Conservation (phyloP, 2,113 vertebrate genomes). For the Montifringilla adamsi region DNA sequence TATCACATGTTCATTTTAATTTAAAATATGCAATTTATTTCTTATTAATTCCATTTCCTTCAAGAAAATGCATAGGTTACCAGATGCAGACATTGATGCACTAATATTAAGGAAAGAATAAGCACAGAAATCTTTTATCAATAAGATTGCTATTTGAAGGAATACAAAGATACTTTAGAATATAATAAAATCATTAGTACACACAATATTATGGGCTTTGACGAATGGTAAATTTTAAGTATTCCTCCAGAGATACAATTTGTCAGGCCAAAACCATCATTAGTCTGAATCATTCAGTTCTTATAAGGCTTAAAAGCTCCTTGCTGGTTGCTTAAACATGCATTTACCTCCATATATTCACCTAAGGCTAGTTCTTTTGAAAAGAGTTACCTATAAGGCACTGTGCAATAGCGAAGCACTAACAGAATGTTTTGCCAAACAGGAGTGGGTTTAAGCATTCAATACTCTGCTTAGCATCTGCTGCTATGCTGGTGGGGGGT, state of each 20-base stretch:
- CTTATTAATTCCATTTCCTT: conserved; percentile 68
- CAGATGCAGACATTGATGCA: neutral
- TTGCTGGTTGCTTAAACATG: neutral
- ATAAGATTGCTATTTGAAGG: neutral
- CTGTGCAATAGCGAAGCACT: neutral
- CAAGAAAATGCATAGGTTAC: neutral
- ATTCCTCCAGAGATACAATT: neutral
- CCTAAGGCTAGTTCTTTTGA: neutral
- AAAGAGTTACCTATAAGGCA: neutral
- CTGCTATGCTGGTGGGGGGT: neutral
- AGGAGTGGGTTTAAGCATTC: neutral
- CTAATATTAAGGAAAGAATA: neutral
- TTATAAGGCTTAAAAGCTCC: neutral
- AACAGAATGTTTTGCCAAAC: neutral
- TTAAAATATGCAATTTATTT: conserved; percentile 69
- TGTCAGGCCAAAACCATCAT: neutral
- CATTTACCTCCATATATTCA: neutral
- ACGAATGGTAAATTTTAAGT: neutral
- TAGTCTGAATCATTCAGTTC: neutral
- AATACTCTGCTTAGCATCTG: neutral
- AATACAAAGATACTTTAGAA: neutral
- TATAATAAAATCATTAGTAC: neutral
- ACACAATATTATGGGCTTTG: neutral
- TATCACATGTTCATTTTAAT: conserved; percentile 57
- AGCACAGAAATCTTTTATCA: neutral